Percentiles rank a stretch among this genome's conserved stretches.
Evolutionary conservation across 2,888 invertebrate species (phyloP).

Genomic region (Sesia apiformis): DNA sequence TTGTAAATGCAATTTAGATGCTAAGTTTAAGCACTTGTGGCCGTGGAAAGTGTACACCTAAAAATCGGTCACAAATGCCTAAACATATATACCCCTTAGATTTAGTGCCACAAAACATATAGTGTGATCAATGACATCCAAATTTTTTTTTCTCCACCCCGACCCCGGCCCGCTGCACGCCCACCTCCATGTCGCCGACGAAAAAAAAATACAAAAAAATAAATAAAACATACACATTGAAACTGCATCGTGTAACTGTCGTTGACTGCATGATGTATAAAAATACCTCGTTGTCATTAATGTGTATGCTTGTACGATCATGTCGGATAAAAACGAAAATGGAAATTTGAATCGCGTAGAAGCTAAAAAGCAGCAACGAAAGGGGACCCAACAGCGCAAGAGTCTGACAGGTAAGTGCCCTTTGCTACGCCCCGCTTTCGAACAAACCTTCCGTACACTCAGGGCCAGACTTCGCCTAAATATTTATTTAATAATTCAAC

Average conservation of each 20-base stretch:
- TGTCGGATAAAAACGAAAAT: conserved; percentile 26
- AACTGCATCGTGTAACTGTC: conserved; percentile 67
- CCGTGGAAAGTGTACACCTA: conserved; percentile 6
- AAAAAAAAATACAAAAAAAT: conserved; percentile 28
- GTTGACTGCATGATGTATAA: conserved; percentile 69
- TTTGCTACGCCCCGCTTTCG: conserved; percentile 57
- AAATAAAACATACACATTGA: conserved; percentile 56
- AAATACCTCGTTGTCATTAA: conserved; percentile 51
- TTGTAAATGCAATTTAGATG: conserved; percentile 49
- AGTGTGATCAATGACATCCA: conserved; percentile 71
- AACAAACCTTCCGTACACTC: conserved; percentile 39
- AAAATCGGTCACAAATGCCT: background rate
- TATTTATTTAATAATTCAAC: too few relatives aligned
- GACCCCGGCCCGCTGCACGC: conserved; percentile 69
- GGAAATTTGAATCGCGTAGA: conserved; percentile 75
- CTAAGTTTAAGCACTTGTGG: conserved; percentile 33
- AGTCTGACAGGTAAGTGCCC: conserved; percentile 89
- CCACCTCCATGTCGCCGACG: conserved; percentile 62
- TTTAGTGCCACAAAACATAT: conserved; percentile 51
- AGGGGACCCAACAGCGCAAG: conserved; percentile 77
- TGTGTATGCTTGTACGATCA: conserved; percentile 57
- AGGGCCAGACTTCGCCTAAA: conserved; percentile 21
- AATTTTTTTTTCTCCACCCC: conserved; percentile 65
- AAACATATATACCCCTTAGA: conserved; percentile 37
- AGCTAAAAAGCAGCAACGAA: conserved; percentile 96